Evolutionary conservation across 2,113 vertebrate genomes (phyloP), one percentile per base, ranked within the genome.

Genomic region (Takifugu flavidus): DNA sequence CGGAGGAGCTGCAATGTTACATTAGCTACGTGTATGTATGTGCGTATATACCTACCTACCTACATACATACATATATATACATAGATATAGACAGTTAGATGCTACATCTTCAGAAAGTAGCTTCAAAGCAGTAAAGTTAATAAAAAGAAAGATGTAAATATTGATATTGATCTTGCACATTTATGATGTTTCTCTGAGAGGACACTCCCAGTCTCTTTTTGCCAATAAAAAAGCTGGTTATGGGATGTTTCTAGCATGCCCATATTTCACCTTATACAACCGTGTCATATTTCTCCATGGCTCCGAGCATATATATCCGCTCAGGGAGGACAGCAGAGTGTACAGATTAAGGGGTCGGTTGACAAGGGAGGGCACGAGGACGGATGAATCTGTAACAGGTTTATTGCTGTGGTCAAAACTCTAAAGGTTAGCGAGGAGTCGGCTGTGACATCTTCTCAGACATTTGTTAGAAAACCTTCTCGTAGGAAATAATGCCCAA

Each of bases 341-440:
- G 74, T 57, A 73, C 74, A 84, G 85, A 89, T 87, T 83, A 87
- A 89, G 75, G 74, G 80, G 71, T 76, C 31, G 69, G 77, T 71
- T 89, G 85, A 86, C 82, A 83, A 60, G 63, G 62, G 68, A 72
- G 63, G 76, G 82, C 79, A 80, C 49, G 46, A 74, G 71, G 56
- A 73, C 59, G 70, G 77, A 87, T 89, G 78, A 87, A 89, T 89
- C 84, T 86, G 63, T 75, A 74, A 62, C 62, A 0, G 65, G 61
- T 87, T 88, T 88, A 90, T 81, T 74, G 78, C 77, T 75, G 61
- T 82, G 84, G 86, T 84, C 84, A 80, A 80, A 80, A 83, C 70
- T 75, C 67, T 62, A 89, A 87, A 88, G 87, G 85, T 84, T 83
- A 87, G 80, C 55, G 54, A 79, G 72, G 69, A 82, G 86, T 82